Evolutionary conservation across 23 tunicate species (phyloP), one percentile per base, ranked within the genome.

Genomic region (Clavelina lepadiformis): DNA sequence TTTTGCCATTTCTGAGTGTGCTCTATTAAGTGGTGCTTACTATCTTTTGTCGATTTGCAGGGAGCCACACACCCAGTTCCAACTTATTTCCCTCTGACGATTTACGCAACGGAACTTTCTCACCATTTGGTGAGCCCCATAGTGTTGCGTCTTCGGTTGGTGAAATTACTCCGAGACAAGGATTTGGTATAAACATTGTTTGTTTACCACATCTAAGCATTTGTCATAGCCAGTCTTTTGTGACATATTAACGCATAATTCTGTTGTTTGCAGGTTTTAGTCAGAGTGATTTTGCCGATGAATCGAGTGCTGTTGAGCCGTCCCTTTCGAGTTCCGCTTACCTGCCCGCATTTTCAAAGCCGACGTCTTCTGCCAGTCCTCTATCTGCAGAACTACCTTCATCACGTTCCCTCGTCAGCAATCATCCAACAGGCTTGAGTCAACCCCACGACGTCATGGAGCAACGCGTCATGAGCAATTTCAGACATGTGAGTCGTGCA

Each of bases 91-190:
- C 68, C 5, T 38, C 68, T 33, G 58, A 51, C 18, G 68, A 45
- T 45, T 27, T 73, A 20, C 51, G 63, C 22, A 62, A 38, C 28
- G 20, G 38, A 33, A 75, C 32, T 26, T 75, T 62, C 34, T 63
- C 81, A 5, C 81, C 81, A 30, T 75, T 38, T 61, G 71, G 62
- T 18, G 81, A 75, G 37, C 74, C 60, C 25, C 46, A 44, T 28
- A 26, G n/a, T n/a, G n/a, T n/a, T 41, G 49, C 49, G 15, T 15
- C 49, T 15, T 41, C 49, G 11, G 49, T 41, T 15, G 13, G 13
- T 41, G 49, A 41, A 41, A 41, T 41, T 8, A 41, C 49, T 41
- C 49, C 49, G 13, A 41, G 49, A 41, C 49, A 41, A 41, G 49
- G 49, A 8, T 41, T 41, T 41, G 11, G 13, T 8, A 15, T 11